phyloP scores from a whole-genome alignment of 2,888 invertebrate species.

The Phytoseiulus persimilis region DNA sequence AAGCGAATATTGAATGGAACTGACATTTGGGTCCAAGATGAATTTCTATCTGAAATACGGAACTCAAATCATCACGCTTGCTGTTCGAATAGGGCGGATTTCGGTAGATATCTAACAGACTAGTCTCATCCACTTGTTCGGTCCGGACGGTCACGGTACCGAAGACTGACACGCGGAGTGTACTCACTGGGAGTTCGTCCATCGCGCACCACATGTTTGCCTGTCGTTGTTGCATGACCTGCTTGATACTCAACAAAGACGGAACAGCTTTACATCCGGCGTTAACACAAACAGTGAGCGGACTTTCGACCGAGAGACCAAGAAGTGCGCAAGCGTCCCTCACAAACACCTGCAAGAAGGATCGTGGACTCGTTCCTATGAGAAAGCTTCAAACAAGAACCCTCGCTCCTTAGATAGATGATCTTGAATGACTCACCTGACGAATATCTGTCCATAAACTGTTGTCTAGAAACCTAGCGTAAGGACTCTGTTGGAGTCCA shows the following conservation, averaged over 20 bases:
- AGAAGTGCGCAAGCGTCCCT: constrained; percentile 83
- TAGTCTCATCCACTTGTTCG: no score
- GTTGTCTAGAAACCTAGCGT: constrained; percentile 64
- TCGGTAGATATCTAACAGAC: no score
- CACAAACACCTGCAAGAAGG: constrained; percentile 59
- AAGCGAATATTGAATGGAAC: constrained; percentile 96
- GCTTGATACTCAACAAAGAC: constrained; percentile 83
- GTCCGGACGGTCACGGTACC: no score
- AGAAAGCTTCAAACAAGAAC: no score
- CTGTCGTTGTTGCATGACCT: constrained; percentile 77
- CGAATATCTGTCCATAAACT: constrained; percentile 75
- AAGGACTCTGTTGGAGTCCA: constrained; percentile 68
- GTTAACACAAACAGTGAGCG: constrained; percentile 77
- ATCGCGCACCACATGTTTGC: constrained; percentile 84
- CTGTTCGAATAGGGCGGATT: constrained; percentile 15
- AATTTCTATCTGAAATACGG: constrained; percentile 79
- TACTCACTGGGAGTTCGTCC: constrained; percentile 84
- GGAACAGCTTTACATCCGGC: constrained; percentile 90
- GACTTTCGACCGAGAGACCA: constrained; percentile 78
- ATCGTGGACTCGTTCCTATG: background rate
- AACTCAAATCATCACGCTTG: no score
- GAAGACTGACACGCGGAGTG: background rate
- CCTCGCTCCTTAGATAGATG: no score
- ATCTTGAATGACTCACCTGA: constrained; percentile 58
- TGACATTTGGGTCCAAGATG: constrained; percentile 80